Conservation (phyloP, 2,113 vertebrate species). For the Hiodon tergisus region DNA sequence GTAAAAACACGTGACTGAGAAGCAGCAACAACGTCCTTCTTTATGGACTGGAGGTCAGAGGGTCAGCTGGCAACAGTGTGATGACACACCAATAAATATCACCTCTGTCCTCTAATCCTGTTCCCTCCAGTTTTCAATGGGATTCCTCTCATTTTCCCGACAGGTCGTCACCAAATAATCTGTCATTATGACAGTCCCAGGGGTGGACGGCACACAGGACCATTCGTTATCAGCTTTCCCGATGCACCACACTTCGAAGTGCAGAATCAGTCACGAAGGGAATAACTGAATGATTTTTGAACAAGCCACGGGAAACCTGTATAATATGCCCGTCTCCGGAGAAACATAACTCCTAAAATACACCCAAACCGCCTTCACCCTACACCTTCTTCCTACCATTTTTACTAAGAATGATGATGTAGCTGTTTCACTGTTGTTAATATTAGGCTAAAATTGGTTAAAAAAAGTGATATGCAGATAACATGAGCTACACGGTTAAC, state of each 20-base stretch:
- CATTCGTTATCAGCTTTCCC: not conserved
- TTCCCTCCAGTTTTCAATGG: not conserved
- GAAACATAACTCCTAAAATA: not conserved
- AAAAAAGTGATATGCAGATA: too few relatives aligned
- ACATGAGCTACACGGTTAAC: too few relatives aligned
- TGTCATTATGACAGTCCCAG: not conserved
- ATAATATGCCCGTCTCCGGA: not conserved
- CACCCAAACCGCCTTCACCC: not conserved
- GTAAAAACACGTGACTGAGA: not conserved
- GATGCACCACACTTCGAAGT: not conserved
- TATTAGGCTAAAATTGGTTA: too few relatives aligned
- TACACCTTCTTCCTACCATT: too few relatives aligned
- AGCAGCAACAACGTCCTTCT: not conserved
- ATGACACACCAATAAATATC: not conserved
- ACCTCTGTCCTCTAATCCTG: not conserved
- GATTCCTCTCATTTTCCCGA: not conserved
- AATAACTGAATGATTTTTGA: not conserved
- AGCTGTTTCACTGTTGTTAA: too few relatives aligned
- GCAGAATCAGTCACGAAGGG: not conserved
- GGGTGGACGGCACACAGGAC: not conserved
- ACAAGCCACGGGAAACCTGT: not conserved
- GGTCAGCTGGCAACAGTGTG: too few relatives aligned
- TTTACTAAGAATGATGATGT: too few relatives aligned
- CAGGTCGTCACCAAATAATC: conserved; percentile 13
- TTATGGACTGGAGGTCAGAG: too few relatives aligned